These are phyloP conservation scores for Danio rerio DNA, from an alignment of 2,113 vertebrate species.

Conservation along the genomic window DNA sequence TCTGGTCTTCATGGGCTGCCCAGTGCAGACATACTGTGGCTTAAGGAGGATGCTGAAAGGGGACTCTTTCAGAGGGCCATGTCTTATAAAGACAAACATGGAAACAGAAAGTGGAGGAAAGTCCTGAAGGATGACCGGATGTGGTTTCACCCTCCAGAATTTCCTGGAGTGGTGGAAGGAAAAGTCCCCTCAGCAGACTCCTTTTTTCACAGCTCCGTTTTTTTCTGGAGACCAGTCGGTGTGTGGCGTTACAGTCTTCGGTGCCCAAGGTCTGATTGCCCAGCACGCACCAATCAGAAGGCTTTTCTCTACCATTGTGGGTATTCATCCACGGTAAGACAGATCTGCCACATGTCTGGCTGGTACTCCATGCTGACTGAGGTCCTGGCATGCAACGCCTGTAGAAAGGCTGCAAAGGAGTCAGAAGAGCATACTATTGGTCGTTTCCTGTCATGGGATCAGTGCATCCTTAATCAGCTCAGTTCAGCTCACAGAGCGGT, in stretches of 20 bases:
- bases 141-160: neutral
- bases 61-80: neutral
- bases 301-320: neutral
- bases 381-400: conserved; percentile 1
- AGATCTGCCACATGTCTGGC: neutral
- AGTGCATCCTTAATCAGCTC: neutral
- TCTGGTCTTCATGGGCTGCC: neutral
- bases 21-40: neutral
- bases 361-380: conserved; percentile 8
- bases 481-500: neutral
- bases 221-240: neutral
- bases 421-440: neutral
- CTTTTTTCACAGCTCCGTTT: neutral
- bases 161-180: neutral
- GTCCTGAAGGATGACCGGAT: neutral
- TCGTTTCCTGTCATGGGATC: neutral
- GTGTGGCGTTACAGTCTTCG: neutral
- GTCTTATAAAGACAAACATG: neutral
- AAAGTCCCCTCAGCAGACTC: neutral
- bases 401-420: neutral
- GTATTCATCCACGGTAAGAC: neutral
- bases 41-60: neutral
- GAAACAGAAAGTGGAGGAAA: neutral
- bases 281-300: neutral
- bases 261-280: neutral